phyloP scores from a whole-genome alignment of 2,797 vertebrate genomes.

The Lepilemur septentrionalis region DNA sequence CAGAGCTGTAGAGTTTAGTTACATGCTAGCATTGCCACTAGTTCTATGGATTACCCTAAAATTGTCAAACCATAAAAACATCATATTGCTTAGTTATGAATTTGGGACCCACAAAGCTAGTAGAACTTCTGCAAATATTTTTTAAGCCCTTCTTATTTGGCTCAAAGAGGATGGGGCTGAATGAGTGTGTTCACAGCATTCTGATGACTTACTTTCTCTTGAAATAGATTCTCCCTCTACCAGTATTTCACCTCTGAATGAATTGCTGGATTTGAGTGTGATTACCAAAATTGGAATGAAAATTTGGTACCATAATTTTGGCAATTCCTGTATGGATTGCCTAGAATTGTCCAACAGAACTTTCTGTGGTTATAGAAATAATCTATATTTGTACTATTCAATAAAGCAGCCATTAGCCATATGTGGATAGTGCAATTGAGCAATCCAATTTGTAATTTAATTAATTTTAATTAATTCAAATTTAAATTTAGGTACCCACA shows the following conservation, averaged over 20 bases:
- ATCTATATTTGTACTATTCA: neutral
- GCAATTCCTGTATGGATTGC: neutral
- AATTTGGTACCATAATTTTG: neutral
- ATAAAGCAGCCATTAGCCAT: neutral
- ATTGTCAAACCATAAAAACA: neutral
- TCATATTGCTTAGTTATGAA: neutral
- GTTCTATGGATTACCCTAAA: neutral
- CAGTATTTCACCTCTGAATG: neutral
- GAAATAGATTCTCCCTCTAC: neutral
- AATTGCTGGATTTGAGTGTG: neutral
- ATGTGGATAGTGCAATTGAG: neutral
- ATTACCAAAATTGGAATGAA: neutral
- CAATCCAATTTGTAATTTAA: neutral
- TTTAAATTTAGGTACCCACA: neutral
- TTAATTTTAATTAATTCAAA: neutral
- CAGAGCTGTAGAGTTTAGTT: neutral
- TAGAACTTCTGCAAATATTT: neutral
- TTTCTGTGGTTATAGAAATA: neutral
- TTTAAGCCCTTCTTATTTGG: neutral
- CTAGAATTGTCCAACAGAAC: neutral
- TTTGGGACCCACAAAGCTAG: neutral
- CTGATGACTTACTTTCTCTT: neutral
- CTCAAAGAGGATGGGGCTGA: neutral
- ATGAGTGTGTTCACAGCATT: neutral
- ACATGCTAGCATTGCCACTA: neutral